A percentile compares a stretch with the other conserved stretches of the same genome.
Evolutionary conservation across 2,888 invertebrate species (phyloP).

Genomic region (Neoascia interrupta): DNA sequence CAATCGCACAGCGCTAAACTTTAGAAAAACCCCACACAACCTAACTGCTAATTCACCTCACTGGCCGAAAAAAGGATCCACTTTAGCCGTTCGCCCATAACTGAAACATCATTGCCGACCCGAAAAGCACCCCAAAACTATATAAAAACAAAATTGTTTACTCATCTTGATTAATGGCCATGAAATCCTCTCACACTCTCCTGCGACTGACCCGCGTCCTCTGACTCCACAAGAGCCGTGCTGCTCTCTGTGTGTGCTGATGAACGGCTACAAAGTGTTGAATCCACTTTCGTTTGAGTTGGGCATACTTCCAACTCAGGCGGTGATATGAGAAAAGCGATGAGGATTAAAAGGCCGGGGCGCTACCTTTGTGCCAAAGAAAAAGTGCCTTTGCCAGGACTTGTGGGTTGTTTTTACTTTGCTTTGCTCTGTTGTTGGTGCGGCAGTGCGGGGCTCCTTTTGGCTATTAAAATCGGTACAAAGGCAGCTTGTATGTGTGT

Average conservation of each 20-base stretch:
- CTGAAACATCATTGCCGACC: slow-evolving; percentile 37
- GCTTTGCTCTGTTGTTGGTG: slow-evolving; percentile 17
- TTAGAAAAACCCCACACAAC: no score
- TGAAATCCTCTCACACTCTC: slow-evolving; percentile 40
- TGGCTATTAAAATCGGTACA: slow-evolving; percentile 35
- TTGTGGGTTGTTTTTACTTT: slow-evolving; percentile 12
- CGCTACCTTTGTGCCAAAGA: background rate
- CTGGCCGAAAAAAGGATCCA: slow-evolving; percentile 22
- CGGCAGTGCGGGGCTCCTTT: background rate
- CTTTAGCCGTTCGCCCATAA: slow-evolving; percentile 18
- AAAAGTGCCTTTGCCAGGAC: slow-evolving; percentile 23
- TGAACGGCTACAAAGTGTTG: slow-evolving; percentile 47
- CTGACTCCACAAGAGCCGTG: background rate
- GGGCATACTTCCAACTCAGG: slow-evolving; percentile 36
- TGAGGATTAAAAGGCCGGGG: slow-evolving; percentile 40
- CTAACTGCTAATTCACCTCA: no score
- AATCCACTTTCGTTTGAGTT: slow-evolving; percentile 44
- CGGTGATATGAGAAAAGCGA: background rate
- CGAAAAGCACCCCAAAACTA: slow-evolving; percentile 33
- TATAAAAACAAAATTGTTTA: slow-evolving; percentile 53
- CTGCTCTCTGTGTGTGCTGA: no score
- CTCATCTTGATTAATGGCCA: slow-evolving; percentile 67
- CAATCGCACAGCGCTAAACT: no score
- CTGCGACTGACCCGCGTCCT: background rate
- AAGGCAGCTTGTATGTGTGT: slow-evolving; percentile 26